phyloP scores from a whole-genome alignment of 1,140 invertebrate genomes.

The Schmidtea mediterranea region DNA sequence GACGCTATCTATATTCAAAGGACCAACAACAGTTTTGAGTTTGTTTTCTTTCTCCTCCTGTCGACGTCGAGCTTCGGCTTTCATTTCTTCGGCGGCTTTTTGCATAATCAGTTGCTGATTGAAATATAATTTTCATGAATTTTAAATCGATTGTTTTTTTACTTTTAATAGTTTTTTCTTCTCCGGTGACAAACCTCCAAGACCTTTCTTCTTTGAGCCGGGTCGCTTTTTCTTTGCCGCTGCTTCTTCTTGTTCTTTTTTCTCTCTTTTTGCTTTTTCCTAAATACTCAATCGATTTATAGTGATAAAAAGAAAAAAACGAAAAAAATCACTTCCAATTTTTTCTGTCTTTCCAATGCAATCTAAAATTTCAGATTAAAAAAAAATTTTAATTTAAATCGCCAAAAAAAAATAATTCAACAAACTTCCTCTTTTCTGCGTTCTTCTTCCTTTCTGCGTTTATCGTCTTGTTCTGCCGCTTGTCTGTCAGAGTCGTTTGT shows the following conservation, averaged over 20 bases:
- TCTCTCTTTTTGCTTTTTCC: background rate
- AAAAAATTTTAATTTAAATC: too few relatives aligned
- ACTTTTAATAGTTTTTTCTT: conserved; percentile 25
- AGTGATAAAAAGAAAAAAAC: too few relatives aligned
- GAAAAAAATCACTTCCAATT: too few relatives aligned
- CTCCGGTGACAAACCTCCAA: conserved; percentile 21
- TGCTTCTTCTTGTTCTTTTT: conserved; percentile 1
- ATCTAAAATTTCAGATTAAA: too few relatives aligned
- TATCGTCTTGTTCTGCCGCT: too few relatives aligned
- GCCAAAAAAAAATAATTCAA: too few relatives aligned
- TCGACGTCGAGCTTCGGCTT: conserved; percentile 5
- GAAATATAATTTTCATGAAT: background rate
- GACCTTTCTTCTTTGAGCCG: conserved; percentile 18
- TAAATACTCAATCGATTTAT: too few relatives aligned
- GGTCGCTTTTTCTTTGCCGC: background rate
- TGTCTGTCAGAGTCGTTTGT: too few relatives aligned
- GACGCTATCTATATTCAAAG: conserved; percentile 9
- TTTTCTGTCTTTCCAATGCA: too few relatives aligned
- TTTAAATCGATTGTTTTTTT: conserved; percentile 5
- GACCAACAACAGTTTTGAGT: conserved; percentile 10
- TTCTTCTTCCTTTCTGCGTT: too few relatives aligned
- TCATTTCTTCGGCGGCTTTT: conserved; percentile 8
- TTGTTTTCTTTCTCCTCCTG: conserved; percentile 8
- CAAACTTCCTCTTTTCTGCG: too few relatives aligned
- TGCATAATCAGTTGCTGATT: conserved; percentile 9